phyloP scores from a whole-genome alignment of 2,888 invertebrate genomes.

The Caenorhabditis uteleia region DNA sequence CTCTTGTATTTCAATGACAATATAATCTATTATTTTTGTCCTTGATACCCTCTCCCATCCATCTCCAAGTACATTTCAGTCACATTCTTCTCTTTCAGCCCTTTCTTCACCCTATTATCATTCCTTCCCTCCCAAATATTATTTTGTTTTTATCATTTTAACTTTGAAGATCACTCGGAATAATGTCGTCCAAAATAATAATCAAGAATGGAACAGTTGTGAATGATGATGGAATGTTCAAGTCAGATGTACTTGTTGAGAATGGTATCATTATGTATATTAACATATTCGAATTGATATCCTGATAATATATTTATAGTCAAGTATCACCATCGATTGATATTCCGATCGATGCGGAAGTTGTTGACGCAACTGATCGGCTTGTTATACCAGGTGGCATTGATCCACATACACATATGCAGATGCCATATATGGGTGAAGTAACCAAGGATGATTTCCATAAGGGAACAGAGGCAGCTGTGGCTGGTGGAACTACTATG shows the following conservation, averaged over 20 bases:
- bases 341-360: conserved; percentile 13
- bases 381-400: conserved; percentile 61
- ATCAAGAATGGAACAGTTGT: conserved; percentile 94
- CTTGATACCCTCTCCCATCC: too few relatives aligned
- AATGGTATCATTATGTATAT: conserved; percentile 76
- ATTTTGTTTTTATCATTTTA: neutral
- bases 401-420: conserved; percentile 88
- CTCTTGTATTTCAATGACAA: too few relatives aligned
- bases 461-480: conserved; percentile 91
- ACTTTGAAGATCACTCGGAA: neutral
- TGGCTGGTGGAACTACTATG: conserved; percentile 97
- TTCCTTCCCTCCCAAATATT: neutral
- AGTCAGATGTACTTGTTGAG: conserved; percentile 92
- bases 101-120: neutral
- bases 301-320: conserved; percentile 75
- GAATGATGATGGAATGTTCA: conserved; percentile 87
- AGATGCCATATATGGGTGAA: conserved; percentile 87
- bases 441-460: conserved; percentile 91
- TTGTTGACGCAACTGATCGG: conserved; percentile 82
- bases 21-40: too few relatives aligned
- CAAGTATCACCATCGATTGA: conserved; percentile 25
- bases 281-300: neutral
- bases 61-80: too few relatives aligned
- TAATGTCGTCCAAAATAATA: conserved; percentile 70
- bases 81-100: too few relatives aligned